A percentile compares a stretch with the other conserved stretches of the same genome.
These are phyloP conservation scores for Vombatus ursinus DNA, from an alignment of 2,113 vertebrate genomes.

Conservation along the genomic window DNA sequence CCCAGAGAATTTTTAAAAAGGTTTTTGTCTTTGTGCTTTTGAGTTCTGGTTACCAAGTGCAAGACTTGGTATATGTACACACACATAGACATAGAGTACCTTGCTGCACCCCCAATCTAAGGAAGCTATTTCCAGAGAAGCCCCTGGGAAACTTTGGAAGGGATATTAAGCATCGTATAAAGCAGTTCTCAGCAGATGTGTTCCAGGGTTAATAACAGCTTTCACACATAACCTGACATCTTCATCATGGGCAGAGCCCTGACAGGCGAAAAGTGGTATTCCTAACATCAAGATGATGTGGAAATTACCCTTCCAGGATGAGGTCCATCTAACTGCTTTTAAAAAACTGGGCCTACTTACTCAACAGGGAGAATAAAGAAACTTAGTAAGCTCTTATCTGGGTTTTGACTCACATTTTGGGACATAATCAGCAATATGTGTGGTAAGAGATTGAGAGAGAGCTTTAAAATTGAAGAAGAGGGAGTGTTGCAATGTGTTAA, in stretches of 20 bases:
- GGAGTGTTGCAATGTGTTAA: conserved; percentile 30
- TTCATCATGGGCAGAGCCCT: background rate
- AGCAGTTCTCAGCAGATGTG: background rate
- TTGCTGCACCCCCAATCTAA: background rate
- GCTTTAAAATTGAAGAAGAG: conserved; percentile 1
- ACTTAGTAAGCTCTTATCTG: background rate
- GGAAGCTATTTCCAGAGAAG: background rate
- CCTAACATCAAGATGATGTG: background rate
- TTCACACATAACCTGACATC: conserved; percentile 11
- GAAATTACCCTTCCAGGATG: background rate
- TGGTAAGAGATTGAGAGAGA: conserved; percentile 7
- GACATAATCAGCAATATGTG: conserved; percentile 44
- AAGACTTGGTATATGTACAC: background rate
- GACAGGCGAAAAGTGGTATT: background rate
- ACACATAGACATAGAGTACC: background rate
- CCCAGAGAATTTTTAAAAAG: background rate
- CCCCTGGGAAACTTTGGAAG: background rate
- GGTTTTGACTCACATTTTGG: conserved; percentile 16
- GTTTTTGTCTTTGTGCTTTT: background rate
- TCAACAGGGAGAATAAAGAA: conserved; percentile 1
- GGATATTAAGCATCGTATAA: background rate
- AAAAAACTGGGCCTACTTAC: background rate
- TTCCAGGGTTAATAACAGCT: conserved; percentile 42
- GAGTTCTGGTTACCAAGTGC: background rate
- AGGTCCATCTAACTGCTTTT: background rate